phyloP scores from a whole-genome alignment of 2,113 vertebrate genomes.

The Entomyzon cyanotis region DNA sequence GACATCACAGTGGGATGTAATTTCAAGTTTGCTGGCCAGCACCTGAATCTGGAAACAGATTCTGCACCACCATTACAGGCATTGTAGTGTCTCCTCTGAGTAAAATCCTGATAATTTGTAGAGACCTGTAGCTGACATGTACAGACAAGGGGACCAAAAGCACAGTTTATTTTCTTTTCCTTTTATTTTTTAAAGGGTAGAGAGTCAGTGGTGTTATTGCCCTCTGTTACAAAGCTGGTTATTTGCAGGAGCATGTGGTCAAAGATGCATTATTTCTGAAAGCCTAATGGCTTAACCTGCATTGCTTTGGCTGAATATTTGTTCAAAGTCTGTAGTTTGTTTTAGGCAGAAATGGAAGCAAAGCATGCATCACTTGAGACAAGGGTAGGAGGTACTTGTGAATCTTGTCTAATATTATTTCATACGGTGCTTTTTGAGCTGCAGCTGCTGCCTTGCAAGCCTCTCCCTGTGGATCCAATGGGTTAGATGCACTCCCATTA shows the following conservation, averaged over 20 bases:
- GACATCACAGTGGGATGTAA: constrained; percentile 37
- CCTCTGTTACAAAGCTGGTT: neutral
- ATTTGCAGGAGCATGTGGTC: neutral
- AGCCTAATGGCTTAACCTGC: neutral
- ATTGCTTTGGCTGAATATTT: neutral
- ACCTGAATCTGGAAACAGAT: constrained; percentile 19
- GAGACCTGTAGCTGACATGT: neutral
- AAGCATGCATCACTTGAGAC: neutral
- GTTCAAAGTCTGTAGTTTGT: neutral
- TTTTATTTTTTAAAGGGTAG: neutral
- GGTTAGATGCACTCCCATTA: too few species aligned
- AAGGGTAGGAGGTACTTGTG: neutral
- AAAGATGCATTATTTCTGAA: neutral
- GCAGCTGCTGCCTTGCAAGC: neutral
- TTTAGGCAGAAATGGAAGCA: neutral
- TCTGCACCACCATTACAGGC: neutral
- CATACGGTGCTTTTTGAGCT: neutral
- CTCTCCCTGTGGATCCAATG: neutral
- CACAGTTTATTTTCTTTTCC: neutral
- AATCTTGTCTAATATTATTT: neutral
- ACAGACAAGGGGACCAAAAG: constrained; percentile 6
- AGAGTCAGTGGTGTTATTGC: neutral
- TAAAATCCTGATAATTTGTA: constrained; percentile 11
- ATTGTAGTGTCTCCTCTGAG: neutral
- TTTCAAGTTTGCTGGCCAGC: constrained; percentile 44